Evolutionary conservation across 2,113 vertebrate genomes (phyloP).

Genomic region (Myotis yumanensis): DNA sequence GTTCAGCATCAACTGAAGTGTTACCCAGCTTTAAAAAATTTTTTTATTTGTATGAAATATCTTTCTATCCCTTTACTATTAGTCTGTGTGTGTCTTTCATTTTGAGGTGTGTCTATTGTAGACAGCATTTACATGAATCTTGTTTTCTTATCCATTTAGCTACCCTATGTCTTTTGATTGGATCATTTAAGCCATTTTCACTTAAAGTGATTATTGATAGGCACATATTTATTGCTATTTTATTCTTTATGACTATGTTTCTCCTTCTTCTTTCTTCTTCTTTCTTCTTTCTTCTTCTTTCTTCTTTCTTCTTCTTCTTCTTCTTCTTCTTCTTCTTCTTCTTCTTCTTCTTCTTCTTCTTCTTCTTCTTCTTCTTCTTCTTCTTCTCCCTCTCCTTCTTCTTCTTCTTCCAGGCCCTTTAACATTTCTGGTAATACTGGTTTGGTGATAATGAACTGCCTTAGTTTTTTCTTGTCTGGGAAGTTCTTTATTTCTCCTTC

Average conservation of each 20-base stretch:
- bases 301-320: background rate
- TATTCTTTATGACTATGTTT: background rate
- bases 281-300: background rate
- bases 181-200: background rate
- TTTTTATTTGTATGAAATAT: background rate
- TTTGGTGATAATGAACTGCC: background rate
- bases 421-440: background rate
- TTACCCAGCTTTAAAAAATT: background rate
- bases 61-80: background rate
- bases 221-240: background rate
- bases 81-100: background rate
- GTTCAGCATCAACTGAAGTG: background rate
- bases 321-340: background rate
- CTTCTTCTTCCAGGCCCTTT: background rate
- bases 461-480: background rate
- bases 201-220: background rate
- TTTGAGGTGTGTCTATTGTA: background rate
- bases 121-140: background rate
- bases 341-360: background rate
- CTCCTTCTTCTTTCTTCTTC: background rate
- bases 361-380: background rate
- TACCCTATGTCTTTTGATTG: background rate
- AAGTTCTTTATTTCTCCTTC: background rate
- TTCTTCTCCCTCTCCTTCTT: background rate
- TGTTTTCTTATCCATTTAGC: background rate